phyloP scores from a whole-genome alignment of 2,888 invertebrate species.

The Cancer borealis region DNA sequence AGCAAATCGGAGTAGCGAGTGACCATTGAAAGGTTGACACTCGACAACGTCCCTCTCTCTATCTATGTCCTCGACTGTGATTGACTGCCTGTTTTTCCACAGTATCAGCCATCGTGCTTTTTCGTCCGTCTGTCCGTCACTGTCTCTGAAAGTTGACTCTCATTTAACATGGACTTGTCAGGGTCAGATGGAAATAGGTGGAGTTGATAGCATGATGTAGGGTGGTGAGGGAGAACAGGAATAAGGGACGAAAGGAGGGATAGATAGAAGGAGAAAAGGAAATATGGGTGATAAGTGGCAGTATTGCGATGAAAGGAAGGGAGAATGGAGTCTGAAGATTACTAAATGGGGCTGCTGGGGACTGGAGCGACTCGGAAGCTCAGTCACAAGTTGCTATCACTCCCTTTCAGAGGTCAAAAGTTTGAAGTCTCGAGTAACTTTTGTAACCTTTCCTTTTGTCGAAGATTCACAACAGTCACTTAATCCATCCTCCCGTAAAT shows the following conservation, averaged over 20 bases:
- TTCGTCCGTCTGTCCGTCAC: neutral
- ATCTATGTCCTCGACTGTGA: neutral
- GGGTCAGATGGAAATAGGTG: neutral
- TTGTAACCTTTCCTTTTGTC: neutral
- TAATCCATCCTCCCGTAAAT: neutral
- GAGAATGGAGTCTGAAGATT: neutral
- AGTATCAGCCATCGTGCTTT: neutral
- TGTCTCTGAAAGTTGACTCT: neutral
- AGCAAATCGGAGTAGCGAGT: neutral
- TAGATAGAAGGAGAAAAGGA: neutral
- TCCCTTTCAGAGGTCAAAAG: neutral
- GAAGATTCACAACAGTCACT: neutral
- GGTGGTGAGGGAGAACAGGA: neutral
- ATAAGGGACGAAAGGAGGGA: neutral
- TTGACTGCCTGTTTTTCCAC: neutral
- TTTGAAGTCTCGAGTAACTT: neutral
- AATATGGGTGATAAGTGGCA: neutral
- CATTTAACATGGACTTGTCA: constrained; percentile 6
- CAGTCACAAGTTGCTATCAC: neutral
- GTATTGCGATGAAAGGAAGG: neutral
- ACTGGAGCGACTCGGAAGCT: neutral
- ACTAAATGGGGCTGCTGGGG: neutral
- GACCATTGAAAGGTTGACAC: neutral
- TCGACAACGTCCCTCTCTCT: neutral
- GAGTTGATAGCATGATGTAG: neutral